A percentile compares a stretch with the other conserved stretches of the same genome.
Evolutionary conservation across 2,888 invertebrate species (phyloP).

Genomic region (Serripes groenlandicus): DNA sequence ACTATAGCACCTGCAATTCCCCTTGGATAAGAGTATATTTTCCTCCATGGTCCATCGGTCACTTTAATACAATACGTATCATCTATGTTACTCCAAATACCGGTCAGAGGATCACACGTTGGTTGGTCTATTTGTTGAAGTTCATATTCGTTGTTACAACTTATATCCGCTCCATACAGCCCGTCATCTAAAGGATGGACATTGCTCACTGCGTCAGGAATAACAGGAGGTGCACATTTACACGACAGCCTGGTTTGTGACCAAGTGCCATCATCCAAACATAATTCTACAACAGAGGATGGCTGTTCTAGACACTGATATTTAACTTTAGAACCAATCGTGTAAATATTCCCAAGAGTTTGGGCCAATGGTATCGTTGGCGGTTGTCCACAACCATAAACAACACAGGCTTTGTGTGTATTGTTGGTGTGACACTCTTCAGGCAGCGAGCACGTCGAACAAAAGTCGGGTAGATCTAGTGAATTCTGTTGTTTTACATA

Average conservation of each 20-base stretch:
- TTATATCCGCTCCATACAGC: background rate
- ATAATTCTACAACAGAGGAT: background rate
- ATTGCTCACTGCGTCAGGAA: background rate
- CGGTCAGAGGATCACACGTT: background rate
- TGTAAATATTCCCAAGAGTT: background rate
- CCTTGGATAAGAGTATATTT: background rate
- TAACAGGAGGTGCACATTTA: background rate
- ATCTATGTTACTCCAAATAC: background rate
- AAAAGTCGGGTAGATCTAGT: background rate
- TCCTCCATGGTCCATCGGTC: conserved; percentile 2
- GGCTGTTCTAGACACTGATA: background rate
- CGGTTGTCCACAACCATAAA: background rate
- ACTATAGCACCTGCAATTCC: too few relatives aligned
- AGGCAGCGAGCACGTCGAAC: background rate
- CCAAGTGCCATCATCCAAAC: background rate
- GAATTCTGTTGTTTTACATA: background rate
- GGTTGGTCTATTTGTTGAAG: background rate
- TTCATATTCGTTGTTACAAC: background rate
- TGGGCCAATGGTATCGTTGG: background rate
- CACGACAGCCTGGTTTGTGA: background rate
- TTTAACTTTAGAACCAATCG: background rate
- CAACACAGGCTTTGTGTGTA: background rate
- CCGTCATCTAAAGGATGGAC: background rate
- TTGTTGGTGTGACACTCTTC: background rate
- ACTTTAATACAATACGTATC: background rate